Evolutionary conservation across 2,113 vertebrate genomes (phyloP), one percentile per base, ranked within the genome.

Genomic region (Sylvilagus bachmani): DNA sequence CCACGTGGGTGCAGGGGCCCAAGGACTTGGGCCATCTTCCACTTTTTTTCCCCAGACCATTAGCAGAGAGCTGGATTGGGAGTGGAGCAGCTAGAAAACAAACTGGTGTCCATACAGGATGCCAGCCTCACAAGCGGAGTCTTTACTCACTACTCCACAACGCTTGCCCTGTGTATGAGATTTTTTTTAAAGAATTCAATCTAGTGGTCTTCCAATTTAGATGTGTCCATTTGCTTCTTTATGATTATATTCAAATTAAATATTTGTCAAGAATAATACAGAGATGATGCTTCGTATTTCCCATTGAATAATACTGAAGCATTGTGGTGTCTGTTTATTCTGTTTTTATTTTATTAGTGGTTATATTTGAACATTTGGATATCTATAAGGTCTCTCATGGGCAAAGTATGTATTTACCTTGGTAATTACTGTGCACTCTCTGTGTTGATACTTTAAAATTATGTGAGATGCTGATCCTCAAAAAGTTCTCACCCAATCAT

Each of bases 181-280:
- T 51, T 86, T 95, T 89, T 44, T 44, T 44, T 7, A 44, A 92
- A 27, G 22, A 83, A 58, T 69, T 16, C 9, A 58, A 33, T 8
- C 10, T 78, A 13, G 27, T 13, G 25, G 27, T 64, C 16, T 95
- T 58, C 3, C 17, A 78, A 79, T 21, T 77, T 87, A 55, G 5
- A 27, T 85, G 87, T 90, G 27, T 61, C 3, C 9, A 92, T 1
- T 77, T n/a, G 19, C 29, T 90, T 95, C 19, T n/a, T 92, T 84
- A 58, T 55, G 10, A 75, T 80, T 83, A 91, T 7, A 80, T 75
- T 93, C 29, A 96, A 55, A 16, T 58, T 86, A 90, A 70, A 84
- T 17, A 94, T 89, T 95, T 84, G 22, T 85, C 31, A 89, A 67
- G 78, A 92, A 51, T 53, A 92, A 80, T 36, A 71, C 19, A 84